Conservation (phyloP, 2,113 vertebrate species). For the Leptosomus discolor region DNA sequence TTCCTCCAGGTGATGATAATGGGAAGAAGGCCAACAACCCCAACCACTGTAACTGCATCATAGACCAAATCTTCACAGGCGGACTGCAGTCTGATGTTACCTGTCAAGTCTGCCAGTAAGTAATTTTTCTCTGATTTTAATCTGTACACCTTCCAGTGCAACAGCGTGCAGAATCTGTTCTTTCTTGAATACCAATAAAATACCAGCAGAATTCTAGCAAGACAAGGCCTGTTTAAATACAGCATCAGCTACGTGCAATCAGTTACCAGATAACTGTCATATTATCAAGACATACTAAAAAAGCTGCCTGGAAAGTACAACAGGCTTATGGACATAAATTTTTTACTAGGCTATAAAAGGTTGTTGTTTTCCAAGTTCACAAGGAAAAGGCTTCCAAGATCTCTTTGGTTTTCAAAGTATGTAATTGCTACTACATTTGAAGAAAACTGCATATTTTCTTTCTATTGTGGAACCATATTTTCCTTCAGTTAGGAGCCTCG, state of each 20-base stretch:
- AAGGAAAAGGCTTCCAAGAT: neutral
- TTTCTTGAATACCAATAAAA: neutral
- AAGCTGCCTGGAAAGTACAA: neutral
- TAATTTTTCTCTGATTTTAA: neutral
- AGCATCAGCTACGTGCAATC: neutral
- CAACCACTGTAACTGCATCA: constrained; percentile 99
- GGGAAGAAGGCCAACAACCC: constrained; percentile 98
- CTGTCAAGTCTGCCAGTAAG: constrained; percentile 98
- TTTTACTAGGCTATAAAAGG: neutral
- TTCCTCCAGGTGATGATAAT: constrained; percentile 88
- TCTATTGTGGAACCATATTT: rapidly evolving
- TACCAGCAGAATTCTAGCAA: neutral
- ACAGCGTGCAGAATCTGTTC: neutral
- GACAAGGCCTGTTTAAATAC: neutral
- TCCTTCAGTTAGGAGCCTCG: neutral
- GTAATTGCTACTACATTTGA: neutral
- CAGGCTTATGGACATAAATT: neutral
- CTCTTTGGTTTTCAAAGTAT: neutral
- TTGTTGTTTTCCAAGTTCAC: neutral
- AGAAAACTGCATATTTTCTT: too few relatives aligned
- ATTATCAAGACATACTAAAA: neutral
- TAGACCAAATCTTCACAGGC: constrained; percentile 97
- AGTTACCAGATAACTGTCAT: rapidly evolving
- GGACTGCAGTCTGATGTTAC: constrained; percentile 97
- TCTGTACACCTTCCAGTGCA: neutral